A percentile compares a stretch with the other conserved stretches of the same genome.
These are phyloP conservation scores for Etheostoma perlongum DNA, from an alignment of 2,797 vertebrate species.

Conservation along the genomic window DNA sequence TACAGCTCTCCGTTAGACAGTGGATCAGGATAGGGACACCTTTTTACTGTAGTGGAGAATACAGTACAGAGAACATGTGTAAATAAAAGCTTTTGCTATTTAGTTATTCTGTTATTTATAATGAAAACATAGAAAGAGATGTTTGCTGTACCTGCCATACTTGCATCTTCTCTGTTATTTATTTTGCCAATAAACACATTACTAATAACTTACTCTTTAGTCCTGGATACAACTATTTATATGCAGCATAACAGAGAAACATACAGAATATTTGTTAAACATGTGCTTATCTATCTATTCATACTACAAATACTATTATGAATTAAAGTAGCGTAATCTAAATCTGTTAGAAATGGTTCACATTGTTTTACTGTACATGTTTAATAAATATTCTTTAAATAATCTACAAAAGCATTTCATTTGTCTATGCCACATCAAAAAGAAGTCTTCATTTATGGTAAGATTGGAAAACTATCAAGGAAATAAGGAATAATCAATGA, in stretches of 20 bases:
- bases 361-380: background rate
- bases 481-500: background rate
- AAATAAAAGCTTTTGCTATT: background rate
- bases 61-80: background rate
- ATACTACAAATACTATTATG: background rate
- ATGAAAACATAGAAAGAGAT: background rate
- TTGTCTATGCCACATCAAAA: background rate
- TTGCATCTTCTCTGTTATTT: background rate
- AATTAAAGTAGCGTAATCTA: background rate
- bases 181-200: no score
- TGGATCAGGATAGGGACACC: conserved; percentile 81
- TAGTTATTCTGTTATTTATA: background rate
- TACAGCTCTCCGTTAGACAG: conserved; percentile 80
- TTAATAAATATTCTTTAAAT: background rate
- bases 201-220: background rate
- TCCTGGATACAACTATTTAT: conserved; percentile 1
- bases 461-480: background rate
- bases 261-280: background rate
- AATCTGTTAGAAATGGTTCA: background rate
- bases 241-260: conserved; percentile 2
- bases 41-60: conserved; percentile 79
- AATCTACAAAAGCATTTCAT: background rate
- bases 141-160: background rate
- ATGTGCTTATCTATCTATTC: background rate
- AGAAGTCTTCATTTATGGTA: background rate